Evolutionary conservation across 92 coral and sea anemone genomes (phyloP).

Genomic region (Parazoanthus swiftii): DNA sequence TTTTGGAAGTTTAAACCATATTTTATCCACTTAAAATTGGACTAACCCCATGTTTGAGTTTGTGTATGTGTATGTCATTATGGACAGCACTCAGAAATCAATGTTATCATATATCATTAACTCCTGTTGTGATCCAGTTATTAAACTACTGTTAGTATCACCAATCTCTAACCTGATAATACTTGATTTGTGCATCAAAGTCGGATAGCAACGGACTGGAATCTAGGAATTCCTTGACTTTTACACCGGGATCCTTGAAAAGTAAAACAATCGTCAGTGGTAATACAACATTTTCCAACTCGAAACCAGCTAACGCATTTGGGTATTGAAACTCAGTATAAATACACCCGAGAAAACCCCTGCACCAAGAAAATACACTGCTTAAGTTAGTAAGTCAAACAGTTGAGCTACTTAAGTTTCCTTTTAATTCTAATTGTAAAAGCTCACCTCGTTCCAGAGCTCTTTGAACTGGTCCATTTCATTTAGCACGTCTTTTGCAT

Average conservation of each 20-base stretch:
- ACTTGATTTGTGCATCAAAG: slow-evolving; percentile 95
- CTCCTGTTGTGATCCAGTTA: too few species aligned
- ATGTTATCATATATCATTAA: background rate
- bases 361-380: too few species aligned
- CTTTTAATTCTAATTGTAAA: background rate
- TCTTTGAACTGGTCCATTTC: slow-evolving; percentile 96
- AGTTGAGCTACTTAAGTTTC: background rate
- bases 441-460: slow-evolving; percentile 88
- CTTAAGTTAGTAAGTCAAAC: background rate
- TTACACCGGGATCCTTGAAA: slow-evolving; percentile 85
- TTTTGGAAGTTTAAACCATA: too few species aligned
- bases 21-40: background rate
- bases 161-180: slow-evolving; percentile 70
- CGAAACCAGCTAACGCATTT: background rate
- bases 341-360: too few species aligned
- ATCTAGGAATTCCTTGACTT: slow-evolving; percentile 90
- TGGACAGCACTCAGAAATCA: background rate
- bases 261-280: background rate
- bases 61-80: too few species aligned
- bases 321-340: too few species aligned
- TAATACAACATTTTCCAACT: background rate
- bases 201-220: slow-evolving; percentile 94
- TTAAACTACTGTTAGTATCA: background rate
- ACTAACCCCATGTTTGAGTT: too few species aligned
- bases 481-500: slow-evolving; percentile 79